Evolutionary conservation across 2,797 vertebrate genomes (phyloP), one percentile per base, ranked within the genome.

Genomic region (Catamblyrhynchus diadema): DNA sequence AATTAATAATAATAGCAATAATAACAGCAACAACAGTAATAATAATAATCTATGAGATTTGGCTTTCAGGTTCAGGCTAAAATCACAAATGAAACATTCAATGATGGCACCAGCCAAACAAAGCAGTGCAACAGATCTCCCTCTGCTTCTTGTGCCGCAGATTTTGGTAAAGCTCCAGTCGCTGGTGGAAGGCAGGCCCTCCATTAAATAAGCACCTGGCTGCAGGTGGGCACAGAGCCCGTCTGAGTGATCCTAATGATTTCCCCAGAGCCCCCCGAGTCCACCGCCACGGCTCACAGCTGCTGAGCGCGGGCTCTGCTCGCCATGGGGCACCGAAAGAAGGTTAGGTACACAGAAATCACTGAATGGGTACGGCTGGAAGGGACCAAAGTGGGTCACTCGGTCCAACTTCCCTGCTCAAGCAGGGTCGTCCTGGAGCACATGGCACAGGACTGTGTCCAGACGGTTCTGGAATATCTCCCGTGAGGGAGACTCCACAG

Each of bases 51-150:
- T 8, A 1, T 23, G 70, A 77, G 22, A 53, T 8, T 1, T 14
- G 35, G 12, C 33, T 75, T 79, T 48, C 60, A 41, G 30, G 17
- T 35, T 69, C 39, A 41, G 1, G 19, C 22, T 53, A 47, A 56
- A 83, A 48, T 30, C 30, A 44, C 5, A 1, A 0, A 10, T 0
- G 5, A 57, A 72, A 24, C 22, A 21, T 3, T 37, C 25, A 24
- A 0, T 1, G 25, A 19, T 4, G 16, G 27, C 32, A 56, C 14
- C 27, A 73, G n/a, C 17, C 48, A 42, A 10, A 30, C 22, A 33
- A 61, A 18, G 48, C 1, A 35, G 20, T 2, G 2, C 14, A 62
- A 71, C 24, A 27, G 10, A 61, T 17, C 27, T 23, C 24, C 12
- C 51, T 35, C 56, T 15, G 20, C 78, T 37, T 47, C 37, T 74